Evolutionary conservation across 92 coral and sea anemone genomes (phyloP).

Genomic region (Siderastrea radians): DNA sequence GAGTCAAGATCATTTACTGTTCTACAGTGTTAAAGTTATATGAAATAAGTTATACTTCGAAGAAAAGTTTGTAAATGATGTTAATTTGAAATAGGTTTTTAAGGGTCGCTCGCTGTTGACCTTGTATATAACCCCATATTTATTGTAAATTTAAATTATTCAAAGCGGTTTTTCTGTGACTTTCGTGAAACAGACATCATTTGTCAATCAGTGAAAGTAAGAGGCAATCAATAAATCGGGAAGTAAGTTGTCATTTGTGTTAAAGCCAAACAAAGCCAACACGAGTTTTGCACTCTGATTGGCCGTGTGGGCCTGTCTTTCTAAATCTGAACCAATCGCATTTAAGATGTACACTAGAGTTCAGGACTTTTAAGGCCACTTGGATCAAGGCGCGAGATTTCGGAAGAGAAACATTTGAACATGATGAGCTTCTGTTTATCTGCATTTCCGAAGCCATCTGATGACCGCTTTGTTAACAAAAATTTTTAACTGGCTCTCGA

Average conservation of each 20-base stretch:
- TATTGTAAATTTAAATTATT: slow-evolving; percentile 4
- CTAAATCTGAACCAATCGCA: not conserved
- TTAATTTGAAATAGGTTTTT: not conserved
- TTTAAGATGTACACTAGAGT: not conserved
- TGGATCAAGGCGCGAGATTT: too few species aligned
- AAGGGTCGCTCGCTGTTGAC: not conserved
- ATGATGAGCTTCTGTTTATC: too few species aligned
- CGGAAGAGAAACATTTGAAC: too few species aligned
- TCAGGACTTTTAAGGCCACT: not conserved
- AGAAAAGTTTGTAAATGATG: slow-evolving; percentile 3
- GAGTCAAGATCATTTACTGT: not conserved
- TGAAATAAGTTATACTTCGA: not conserved
- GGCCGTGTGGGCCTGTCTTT: not conserved
- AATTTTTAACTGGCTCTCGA: not conserved
- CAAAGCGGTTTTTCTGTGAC: slow-evolving; percentile 6
- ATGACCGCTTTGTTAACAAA: not conserved
- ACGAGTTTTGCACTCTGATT: not conserved
- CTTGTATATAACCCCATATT: not conserved
- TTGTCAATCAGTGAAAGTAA: not conserved
- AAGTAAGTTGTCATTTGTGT: not conserved
- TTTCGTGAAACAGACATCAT: not conserved
- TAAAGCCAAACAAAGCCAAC: not conserved
- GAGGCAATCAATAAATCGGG: not conserved
- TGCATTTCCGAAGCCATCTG: not conserved
- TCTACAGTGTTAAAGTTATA: not conserved